Evolutionary conservation across 2,797 vertebrate genomes (phyloP).

Genomic region (Lerista edwardsae): DNA sequence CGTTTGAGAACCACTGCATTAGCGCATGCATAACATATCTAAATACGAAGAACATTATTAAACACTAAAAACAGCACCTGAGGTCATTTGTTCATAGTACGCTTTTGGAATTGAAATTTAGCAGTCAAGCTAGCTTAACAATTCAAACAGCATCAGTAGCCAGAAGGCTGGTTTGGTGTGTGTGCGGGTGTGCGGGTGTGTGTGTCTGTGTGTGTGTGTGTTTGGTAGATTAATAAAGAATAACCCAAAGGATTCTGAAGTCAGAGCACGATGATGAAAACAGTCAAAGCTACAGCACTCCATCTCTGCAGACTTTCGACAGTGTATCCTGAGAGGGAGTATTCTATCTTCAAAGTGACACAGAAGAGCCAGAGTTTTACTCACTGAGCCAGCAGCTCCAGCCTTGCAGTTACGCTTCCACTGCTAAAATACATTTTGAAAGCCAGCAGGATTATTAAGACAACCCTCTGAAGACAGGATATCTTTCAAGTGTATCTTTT

Average conservation of each 20-base stretch:
- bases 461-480: conserved; percentile 57
- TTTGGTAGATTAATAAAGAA: conserved; percentile 74
- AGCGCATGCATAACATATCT: conserved; percentile 8
- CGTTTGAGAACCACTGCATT: no score
- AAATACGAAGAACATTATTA: conserved; percentile 42
- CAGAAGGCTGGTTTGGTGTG: conserved; percentile 70
- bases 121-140: conserved; percentile 65
- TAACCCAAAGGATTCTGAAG: conserved; percentile 71
- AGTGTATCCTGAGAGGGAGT: conserved; percentile 64
- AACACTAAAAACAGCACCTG: conserved; percentile 38
- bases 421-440: conserved; percentile 54
- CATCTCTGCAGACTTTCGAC: conserved; percentile 70
- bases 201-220: conserved; percentile 48
- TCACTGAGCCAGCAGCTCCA: conserved; percentile 64
- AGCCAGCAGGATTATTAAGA: conserved; percentile 57
- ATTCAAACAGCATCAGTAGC: conserved; percentile 69
- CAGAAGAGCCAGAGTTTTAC: conserved; percentile 50
- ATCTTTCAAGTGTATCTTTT: conserved; percentile 44
- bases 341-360: conserved; percentile 76
- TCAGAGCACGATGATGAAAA: conserved; percentile 66
- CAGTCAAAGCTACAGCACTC: conserved; percentile 59
- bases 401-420: conserved; percentile 47
- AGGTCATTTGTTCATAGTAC: conserved; percentile 48
- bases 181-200: conserved; percentile 32
- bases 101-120: conserved; percentile 56